Conservation (phyloP, 2,113 vertebrate genomes). For the Bufo gargarizans region DNA sequence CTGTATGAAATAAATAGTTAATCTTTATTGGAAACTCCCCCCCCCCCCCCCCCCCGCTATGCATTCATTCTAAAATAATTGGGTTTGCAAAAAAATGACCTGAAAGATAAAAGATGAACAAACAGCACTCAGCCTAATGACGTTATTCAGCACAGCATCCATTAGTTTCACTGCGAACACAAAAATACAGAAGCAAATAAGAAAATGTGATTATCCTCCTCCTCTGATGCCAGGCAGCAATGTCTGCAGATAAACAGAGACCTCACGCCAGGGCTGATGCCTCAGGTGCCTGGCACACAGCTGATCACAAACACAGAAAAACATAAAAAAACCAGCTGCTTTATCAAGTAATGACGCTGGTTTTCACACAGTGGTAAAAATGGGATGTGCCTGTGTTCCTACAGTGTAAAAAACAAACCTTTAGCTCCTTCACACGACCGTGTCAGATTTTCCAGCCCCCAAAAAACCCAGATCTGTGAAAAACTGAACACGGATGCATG, state of each 20-base stretch:
- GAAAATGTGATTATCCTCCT: conserved; percentile 44
- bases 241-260: background rate
- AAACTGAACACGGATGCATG: too few species aligned
- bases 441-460: too few species aligned
- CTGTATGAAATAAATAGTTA: background rate
- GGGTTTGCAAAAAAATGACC: background rate
- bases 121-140: conserved; percentile 36
- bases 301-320: background rate
- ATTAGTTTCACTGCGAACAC: conserved; percentile 22
- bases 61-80: background rate
- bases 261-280: background rate
- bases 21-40: background rate
- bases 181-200: conserved; percentile 34
- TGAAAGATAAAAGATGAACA: conserved; percentile 20
- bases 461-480: too few species aligned
- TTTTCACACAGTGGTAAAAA: background rate
- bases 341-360: background rate
- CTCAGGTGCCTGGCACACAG: conserved; percentile 3
- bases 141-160: conserved; percentile 22
- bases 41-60: too few species aligned
- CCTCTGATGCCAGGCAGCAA: background rate
- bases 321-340: background rate
- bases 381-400: background rate
- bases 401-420: background rate
- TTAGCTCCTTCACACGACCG: too few species aligned